Base-by-base conservation (phyloP, 2,797 vertebrate genomes). In the Dendrocincla fuliginosa region DNA sequence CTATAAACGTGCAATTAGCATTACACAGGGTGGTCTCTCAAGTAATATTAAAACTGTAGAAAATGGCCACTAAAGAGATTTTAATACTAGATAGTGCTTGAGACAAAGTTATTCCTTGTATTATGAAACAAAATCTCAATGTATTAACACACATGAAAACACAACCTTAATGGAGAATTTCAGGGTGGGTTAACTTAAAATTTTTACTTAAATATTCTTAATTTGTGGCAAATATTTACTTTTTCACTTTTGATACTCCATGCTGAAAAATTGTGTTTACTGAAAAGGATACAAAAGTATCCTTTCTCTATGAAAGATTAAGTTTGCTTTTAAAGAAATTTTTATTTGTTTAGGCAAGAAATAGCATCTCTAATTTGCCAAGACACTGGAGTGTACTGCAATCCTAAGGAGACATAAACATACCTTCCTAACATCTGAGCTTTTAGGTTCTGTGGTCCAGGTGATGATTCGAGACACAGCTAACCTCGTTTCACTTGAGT, bases 391-490 rank as follows among this genome's bases (percentile, higher is more conserved):
- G 89, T 0, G 2, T 32, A 41, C 13, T 49, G n/a, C 39, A 87
- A 11, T 10, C 55, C 17, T 44, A 83, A 70, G 16, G 4, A 28
- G 27, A 37, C 8, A 10, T 55, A 52, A 57, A 88, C 56, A 11
- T 97, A 99, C 99, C 99, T 99, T 99, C 90, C 99, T 98, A 97
- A 99, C 98, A 32, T 99, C 99, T n/a, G 99, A 99, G 97, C 99
- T 99, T 97, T 99, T 99, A 73, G 99, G 99, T 97, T 99, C 99
- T 75, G 99, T 99, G 75, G 99, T 99, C 99, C 99, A 99, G 52
- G 99, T 99, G 97, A 99, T 99, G 96, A 99, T 99, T 73, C 99
- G 99, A 47, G 99, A 99, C 65, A 99, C 99, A 13, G 99, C 99
- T 94, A 99, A 97, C 49, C 99, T 98, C 39, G 99, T 99, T 98